Evolutionary conservation across 2,888 invertebrate genomes (phyloP).

Genomic region (Leucophora obtusa): DNA sequence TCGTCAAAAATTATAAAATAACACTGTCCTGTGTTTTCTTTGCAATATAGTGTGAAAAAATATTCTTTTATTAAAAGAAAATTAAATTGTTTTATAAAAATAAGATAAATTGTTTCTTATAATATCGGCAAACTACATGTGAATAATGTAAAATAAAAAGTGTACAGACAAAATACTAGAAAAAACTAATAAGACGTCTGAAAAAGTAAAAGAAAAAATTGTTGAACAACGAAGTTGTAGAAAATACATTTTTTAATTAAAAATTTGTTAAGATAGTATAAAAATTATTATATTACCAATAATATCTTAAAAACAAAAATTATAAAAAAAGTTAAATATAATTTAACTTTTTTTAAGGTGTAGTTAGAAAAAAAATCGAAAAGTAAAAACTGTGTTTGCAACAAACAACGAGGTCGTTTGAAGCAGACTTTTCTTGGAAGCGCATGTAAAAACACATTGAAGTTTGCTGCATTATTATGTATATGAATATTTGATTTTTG

Average conservation of each 20-base stretch:
- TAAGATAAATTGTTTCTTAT: neutral
- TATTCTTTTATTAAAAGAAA: constrained; percentile 38
- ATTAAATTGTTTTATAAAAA: constrained; percentile 7
- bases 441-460: constrained; percentile 6
- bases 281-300: neutral
- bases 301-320: neutral
- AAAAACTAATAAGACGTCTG: constrained; percentile 36
- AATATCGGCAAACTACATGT: constrained; percentile 2
- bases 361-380: neutral
- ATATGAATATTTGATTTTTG: constrained; percentile 26
- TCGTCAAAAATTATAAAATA: constrained; percentile 45
- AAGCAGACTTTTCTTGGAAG: constrained; percentile 24
- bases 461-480: constrained; percentile 15
- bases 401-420: constrained; percentile 47
- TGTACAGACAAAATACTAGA: constrained; percentile 19
- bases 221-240: constrained; percentile 22
- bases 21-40: constrained; percentile 45
- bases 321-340: constrained; percentile 9
- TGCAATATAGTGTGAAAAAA: constrained; percentile 38
- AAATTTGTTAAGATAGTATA: no score
- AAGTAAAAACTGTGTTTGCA: neutral
- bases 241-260: neutral
- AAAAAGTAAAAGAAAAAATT: constrained; percentile 25
- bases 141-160: constrained; percentile 28
- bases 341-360: constrained; percentile 20